These are phyloP conservation scores for Phocoena sinus DNA, from an alignment of 2,113 vertebrate species.

Conservation along the genomic window DNA sequence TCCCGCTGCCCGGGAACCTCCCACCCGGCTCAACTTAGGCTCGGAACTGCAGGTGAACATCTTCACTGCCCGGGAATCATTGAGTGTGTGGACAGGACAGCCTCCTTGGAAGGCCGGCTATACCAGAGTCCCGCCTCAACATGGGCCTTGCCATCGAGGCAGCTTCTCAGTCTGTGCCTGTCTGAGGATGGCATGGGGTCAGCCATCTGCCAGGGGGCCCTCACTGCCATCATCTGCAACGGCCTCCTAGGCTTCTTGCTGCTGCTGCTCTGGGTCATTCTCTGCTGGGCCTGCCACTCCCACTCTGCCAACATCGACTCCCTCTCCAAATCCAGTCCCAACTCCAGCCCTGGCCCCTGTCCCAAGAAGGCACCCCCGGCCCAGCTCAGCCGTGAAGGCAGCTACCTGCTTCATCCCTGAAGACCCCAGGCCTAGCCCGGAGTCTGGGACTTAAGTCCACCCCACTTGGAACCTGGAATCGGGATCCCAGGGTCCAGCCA, in stretches of 20 bases:
- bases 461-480: constrained; percentile 25
- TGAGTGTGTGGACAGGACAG: background rate
- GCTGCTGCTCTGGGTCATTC: constrained; percentile 83
- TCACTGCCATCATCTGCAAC: constrained; percentile 85
- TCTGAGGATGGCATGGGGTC: constrained; percentile 79
- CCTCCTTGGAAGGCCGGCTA: background rate
- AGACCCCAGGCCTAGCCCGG: background rate
- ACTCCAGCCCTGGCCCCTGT: constrained; percentile 76
- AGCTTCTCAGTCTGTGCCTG: constrained; percentile 1
- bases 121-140: constrained; percentile 2
- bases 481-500: constrained; percentile 25
- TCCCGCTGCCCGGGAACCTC: constrained; percentile 31
- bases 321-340: constrained; percentile 69
- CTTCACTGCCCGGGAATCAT: constrained; percentile 1
- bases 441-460: constrained; percentile 47
- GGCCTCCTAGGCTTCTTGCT: constrained; percentile 81
- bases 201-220: constrained; percentile 81
- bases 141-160: constrained; percentile 43
- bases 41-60: constrained; percentile 28
- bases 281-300: constrained; percentile 85
- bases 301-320: constrained; percentile 72
- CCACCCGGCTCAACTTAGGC: constrained; percentile 49
- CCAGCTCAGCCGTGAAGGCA: constrained; percentile 82
- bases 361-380: constrained; percentile 75
- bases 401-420: constrained; percentile 84